Evolutionary conservation across 2,888 invertebrate species (phyloP), one percentile per base, ranked within the genome.

Genomic region (Pristionchus maxplancki): DNA sequence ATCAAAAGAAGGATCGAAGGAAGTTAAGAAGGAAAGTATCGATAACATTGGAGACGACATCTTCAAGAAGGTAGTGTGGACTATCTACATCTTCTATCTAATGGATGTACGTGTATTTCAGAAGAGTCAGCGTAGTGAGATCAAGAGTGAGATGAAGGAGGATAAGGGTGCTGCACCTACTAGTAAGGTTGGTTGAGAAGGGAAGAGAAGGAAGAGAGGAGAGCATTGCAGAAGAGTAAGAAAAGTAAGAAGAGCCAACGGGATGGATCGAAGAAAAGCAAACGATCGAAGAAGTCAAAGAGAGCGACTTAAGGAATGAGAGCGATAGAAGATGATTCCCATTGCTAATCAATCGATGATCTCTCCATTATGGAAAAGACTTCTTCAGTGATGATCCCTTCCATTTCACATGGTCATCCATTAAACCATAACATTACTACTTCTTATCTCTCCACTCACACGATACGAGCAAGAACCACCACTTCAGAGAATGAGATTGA

Each of bases 11-110:
- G 44, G 44, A 78, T 48, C 44, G n/a, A 78, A 78, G 44, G 78
- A 78, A 28, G 78, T 3, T 48, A 78, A 78, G 78, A 78, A 78
- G 44, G 78, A 78, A 78, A 17, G n/a, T 11, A 44, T 78, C 78
- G 78, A 78, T 48, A 78, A 78, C n/a, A 78, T 78, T 40, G 78
- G 78, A 78, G 78, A 78, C 34, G 78, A 78, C 28, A 78, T 78
- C 78, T 78, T 78, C 78, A 78, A 78, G 44, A 78, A 78, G 44
- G 78, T 78, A 78, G 1, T 48, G 44, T 48, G n/a, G n/a, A 8
- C 28, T 28, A n/a, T 15, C 71, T 71, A 3, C 11, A 4, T 71
- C 71, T 64, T 15, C 34, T 31, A 71, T 71, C 28, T n/a, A n/a
- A n/a, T n/a, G n/a, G n/a, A n/a, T n/a, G 9, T 78, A 74, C 44